Percentiles rank a stretch among this genome's conserved stretches.
Evolutionary conservation across 2,888 invertebrate species (phyloP).

Genomic region (Cylloceria caligata): DNA sequence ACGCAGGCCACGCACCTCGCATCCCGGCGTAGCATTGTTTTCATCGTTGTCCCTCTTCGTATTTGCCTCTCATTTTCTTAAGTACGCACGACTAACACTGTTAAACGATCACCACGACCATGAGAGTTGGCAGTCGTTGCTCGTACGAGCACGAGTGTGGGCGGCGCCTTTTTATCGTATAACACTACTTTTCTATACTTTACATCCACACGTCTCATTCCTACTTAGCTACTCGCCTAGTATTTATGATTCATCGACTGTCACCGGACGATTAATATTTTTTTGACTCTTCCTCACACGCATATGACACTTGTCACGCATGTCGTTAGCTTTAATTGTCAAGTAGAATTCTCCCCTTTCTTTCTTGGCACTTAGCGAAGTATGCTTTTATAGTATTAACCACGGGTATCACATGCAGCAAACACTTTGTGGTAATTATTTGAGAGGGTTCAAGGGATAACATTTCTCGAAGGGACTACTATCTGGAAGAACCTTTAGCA

Average conservation of each 20-base stretch:
- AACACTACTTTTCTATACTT: neutral
- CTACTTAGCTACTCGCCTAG: neutral
- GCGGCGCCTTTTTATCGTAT: constrained; percentile 34
- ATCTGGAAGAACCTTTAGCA: neutral
- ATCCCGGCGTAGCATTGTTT: constrained; percentile 30
- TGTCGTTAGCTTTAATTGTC: neutral
- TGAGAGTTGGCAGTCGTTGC: constrained; percentile 27
- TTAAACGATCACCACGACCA: neutral
- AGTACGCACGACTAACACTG: neutral
- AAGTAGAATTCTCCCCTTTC: too few relatives aligned
- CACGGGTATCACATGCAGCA: neutral
- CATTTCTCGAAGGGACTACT: constrained; percentile 10
- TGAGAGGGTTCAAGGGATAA: constrained; percentile 2
- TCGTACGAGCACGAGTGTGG: constrained; percentile 34
- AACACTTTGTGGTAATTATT: constrained; percentile 18
- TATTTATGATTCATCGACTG: neutral
- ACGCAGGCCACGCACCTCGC: constrained; percentile 1
- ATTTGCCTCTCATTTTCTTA: constrained; percentile 10
- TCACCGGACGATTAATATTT: neutral
- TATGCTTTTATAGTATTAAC: too few relatives aligned
- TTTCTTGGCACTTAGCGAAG: too few relatives aligned
- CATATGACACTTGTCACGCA: neutral
- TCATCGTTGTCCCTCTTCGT: neutral
- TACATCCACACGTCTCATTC: neutral
- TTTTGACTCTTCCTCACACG: neutral